Base-by-base conservation (phyloP, 2,113 vertebrate genomes). In the Gila orcuttii region DNA sequence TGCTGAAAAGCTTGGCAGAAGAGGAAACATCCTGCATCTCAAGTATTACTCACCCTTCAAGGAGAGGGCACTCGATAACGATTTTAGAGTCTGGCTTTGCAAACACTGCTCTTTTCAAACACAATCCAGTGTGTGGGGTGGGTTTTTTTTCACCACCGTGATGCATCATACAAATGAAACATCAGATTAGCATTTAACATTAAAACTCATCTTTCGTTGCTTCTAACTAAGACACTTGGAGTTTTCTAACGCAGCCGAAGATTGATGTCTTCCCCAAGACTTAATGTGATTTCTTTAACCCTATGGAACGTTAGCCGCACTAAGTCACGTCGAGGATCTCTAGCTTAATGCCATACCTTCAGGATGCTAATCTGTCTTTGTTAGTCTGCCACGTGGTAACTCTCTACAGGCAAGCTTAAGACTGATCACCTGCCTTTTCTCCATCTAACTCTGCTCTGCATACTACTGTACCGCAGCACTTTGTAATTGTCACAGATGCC, bases 331-430 rank as follows among this genome's bases (percentile, higher is more conserved):
- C 64, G 82, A 89, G 90, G 88, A 91, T 91, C 85, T 89, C 77
- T 83, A 80, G 87, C 85, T 89, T 92, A 89, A 86, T 83, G 76
- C 71, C 66, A 86, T 90, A 87, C 91, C 92, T 91, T 90, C 82
- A 88, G 89, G 92, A 87, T 87, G 86, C 89, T 90, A 92, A 93
- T 94, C 92, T 89, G 90, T 94, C 93, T 94, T 94, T 92, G 93
- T 94, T 94, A 93, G 90, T 77, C 84, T 28, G 82, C 91, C 60
- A 85, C 62, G 47, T 79, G 69, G 86, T 84, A 89, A 88, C 86
- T 90, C 88, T 52, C 92, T 86, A 82, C 90, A 86, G 91, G 87
- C 90, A 86, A 2, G 64, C 83, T 74, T 55, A 93, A 94, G 92
- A 94, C 92, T 83, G 92, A 95, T 95, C 88, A 93, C 92, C 90